Base-by-base conservation (phyloP, 2,797 vertebrate species). In the Oreortyx pictus region DNA sequence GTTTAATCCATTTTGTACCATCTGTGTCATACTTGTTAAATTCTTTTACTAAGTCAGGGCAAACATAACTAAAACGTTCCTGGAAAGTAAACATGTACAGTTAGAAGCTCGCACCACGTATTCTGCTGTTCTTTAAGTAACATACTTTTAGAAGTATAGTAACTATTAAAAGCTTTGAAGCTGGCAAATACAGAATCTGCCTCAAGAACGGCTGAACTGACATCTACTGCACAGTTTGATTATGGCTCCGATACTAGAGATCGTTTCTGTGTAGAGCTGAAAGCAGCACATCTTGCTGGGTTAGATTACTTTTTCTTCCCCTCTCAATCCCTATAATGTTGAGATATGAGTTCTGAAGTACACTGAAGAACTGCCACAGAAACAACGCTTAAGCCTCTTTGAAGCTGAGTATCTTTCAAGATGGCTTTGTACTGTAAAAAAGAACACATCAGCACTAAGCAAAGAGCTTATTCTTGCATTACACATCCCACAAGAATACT, bases 51-150 rank as follows among this genome's bases (percentile, higher is more conserved):
- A 99, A 98, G 96, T 99, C 99, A 1, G 99, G 99, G 96, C 99
- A 99, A 82, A 99, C 99, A 11, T 99, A 99, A 97, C 99, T 99
- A 97, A 98, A 99, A 54, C 99, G 99, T 92, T 99, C 99, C 99
- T 99, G 78, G 50, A 84, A 97, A 95, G 81, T 9, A 47, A 94
- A 39, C 3, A 66, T 1, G 29, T 18, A 50, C 17, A 82, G 75
- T 94, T 62, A 17, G 16, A 56, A 56, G 29, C 7, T 57, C 54
- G 33, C 6, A 57, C 54, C 20, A 20, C 14, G 54, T 56, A n/a
- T 56, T 56, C 54, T n/a, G 54, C n/a, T 33, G 22, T 57, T n/a
- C 31, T 13, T 57, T 52, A 17, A 10, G 7, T 10, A 31, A 31
- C 11, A 33, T 22, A 57, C 54, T 33, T 31, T 4, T 6, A 12